Percentiles rank a stretch among this genome's conserved stretches.
These are phyloP conservation scores for Pangasius macronema DNA, from an alignment of 2,797 vertebrate genomes.

Conservation along the genomic window DNA sequence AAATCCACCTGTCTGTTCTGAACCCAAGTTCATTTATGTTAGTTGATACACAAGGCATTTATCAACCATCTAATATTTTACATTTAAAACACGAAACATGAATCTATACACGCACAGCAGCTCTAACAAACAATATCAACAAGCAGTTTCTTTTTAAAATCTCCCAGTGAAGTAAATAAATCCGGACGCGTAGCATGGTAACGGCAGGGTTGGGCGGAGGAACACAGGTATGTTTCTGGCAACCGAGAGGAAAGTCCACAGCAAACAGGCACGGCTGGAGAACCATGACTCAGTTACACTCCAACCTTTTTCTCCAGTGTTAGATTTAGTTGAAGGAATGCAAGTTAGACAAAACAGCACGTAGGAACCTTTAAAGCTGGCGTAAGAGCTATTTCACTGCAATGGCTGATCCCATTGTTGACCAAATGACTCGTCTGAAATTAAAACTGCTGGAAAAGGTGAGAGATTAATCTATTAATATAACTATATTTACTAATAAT, in stretches of 20 bases:
- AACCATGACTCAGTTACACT: background rate
- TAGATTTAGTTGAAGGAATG: background rate
- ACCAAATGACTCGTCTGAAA: slow-evolving; percentile 77
- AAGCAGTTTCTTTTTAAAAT: background rate
- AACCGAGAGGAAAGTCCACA: slow-evolving; percentile 43
- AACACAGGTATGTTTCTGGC: slow-evolving; percentile 50
- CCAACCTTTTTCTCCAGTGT: background rate
- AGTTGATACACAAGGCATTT: background rate
- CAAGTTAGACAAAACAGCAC: background rate
- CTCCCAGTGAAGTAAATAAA: slow-evolving; percentile 18
- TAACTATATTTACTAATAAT: background rate
- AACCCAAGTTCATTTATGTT: background rate
- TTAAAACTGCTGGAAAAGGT: slow-evolving; percentile 83
- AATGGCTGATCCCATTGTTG: slow-evolving; percentile 73
- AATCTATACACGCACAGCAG: background rate
- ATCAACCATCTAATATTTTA: background rate
- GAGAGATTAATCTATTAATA: slow-evolving; percentile 35
- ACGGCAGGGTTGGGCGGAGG: slow-evolving; percentile 55
- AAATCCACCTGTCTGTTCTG: background rate
- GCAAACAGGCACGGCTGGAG: slow-evolving; percentile 19
- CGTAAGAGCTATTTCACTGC: background rate
- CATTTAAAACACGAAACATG: background rate
- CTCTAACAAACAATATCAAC: background rate
- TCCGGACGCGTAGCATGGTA: slow-evolving; percentile 58
- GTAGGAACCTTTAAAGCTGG: background rate